A percentile compares a stretch with the other conserved stretches of the same genome.
phyloP scores from a whole-genome alignment of 2,888 invertebrate genomes.

The Amaurobius ferox region DNA sequence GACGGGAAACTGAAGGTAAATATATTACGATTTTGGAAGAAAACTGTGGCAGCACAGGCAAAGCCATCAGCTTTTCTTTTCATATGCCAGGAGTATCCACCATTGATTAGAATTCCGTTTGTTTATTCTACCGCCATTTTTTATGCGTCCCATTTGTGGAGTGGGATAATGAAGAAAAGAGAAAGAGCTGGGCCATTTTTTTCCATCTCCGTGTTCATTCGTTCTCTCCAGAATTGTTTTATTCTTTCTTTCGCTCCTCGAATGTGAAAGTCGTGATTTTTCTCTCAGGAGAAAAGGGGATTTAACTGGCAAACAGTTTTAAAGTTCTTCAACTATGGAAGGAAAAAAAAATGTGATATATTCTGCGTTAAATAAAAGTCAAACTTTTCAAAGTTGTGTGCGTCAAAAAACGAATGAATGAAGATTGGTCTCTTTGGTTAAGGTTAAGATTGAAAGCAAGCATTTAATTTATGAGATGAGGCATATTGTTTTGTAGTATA shows the following conservation, averaged over 20 bases:
- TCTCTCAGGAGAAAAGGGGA: not conserved
- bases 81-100: not conserved
- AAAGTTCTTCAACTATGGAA: not conserved
- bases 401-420: not conserved
- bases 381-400: not conserved
- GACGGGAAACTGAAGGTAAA: too few relatives aligned
- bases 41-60: not conserved
- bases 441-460: too few relatives aligned
- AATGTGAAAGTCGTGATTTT: constrained; percentile 2
- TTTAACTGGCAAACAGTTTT: not conserved
- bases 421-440: too few relatives aligned
- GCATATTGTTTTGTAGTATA: too few relatives aligned
- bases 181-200: not conserved
- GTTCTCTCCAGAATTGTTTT: not conserved
- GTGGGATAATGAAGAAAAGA: not conserved
- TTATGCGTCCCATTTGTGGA: not conserved
- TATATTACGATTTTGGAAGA: too few relatives aligned
- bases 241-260: not conserved
- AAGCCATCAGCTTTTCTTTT: not conserved
- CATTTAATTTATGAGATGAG: too few relatives aligned
- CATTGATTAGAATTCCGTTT: constrained; percentile 1
- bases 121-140: not conserved
- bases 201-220: not conserved
- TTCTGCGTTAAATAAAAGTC: not conserved
- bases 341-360: not conserved